These are phyloP conservation scores for Bubo bubo DNA, from an alignment of 2,113 vertebrate genomes.

Conservation along the genomic window DNA sequence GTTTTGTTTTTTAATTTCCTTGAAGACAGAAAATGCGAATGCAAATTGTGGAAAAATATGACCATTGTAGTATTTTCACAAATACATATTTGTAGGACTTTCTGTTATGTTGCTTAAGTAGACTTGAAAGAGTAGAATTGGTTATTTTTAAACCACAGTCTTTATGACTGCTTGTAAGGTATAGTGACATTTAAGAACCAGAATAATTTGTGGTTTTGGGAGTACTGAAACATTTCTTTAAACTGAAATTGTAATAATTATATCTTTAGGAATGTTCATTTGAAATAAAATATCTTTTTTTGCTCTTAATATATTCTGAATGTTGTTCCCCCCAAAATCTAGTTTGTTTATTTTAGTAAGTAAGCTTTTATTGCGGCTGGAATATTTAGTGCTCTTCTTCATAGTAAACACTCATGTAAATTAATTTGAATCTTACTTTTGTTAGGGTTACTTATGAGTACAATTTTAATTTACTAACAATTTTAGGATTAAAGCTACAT, in stretches of 20 bases:
- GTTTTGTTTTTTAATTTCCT: not conserved
- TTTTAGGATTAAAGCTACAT: not conserved
- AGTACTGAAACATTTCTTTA: not conserved
- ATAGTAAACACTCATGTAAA: not conserved
- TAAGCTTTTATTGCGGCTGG: not conserved
- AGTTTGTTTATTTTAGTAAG: not conserved
- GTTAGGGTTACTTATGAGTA: not conserved
- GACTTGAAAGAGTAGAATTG: not conserved
- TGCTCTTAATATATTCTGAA: not conserved
- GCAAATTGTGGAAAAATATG: not conserved
- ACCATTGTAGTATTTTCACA: not conserved
- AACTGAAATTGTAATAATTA: not conserved
- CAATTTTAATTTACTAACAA: not conserved
- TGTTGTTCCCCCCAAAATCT: not conserved
- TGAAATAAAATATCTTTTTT: not conserved
- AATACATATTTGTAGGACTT: not conserved
- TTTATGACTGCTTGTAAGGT: not conserved
- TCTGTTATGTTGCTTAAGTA: not conserved
- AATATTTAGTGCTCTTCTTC: not conserved
- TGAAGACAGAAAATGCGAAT: not conserved
- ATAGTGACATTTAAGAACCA: not conserved
- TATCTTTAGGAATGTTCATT: not conserved
- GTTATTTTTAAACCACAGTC: not conserved
- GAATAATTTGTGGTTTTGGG: not conserved
- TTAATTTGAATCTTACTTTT: not conserved